phyloP scores from a whole-genome alignment of 2,113 vertebrate genomes.

The Asarcornis scutulata region DNA sequence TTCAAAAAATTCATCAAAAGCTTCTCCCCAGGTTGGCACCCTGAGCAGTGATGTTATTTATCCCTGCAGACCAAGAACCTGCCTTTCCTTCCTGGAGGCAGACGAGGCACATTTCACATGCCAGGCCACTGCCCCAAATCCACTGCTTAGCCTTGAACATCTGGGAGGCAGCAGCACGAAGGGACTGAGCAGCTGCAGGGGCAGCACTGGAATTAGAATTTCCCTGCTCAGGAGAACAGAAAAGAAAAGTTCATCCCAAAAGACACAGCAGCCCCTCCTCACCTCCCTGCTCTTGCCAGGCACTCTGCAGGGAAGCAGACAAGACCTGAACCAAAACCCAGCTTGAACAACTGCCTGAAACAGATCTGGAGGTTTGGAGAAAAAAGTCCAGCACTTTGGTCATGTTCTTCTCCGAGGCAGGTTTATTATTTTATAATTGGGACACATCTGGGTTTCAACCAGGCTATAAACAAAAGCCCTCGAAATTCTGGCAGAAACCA shows the following conservation, averaged over 20 bases:
- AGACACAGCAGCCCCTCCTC: background rate
- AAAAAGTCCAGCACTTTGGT: background rate
- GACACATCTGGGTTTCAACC: slow-evolving; percentile 25
- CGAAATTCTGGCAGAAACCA: slow-evolving; percentile 6
- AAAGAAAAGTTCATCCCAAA: background rate
- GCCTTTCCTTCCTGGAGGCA: background rate
- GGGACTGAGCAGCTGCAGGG: background rate
- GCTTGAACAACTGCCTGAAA: background rate
- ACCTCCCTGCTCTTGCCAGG: background rate
- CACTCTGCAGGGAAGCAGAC: background rate
- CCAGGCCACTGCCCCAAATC: background rate
- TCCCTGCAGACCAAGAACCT: background rate
- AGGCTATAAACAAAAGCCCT: slow-evolving; percentile 26
- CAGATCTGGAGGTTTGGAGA: background rate
- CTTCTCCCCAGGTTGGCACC: background rate
- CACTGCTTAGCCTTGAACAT: fast-evolving
- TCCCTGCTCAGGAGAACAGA: background rate
- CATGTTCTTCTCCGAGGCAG: slow-evolving; percentile 4
- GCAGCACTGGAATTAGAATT: background rate
- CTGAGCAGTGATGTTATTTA: background rate
- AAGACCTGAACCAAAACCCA: background rate
- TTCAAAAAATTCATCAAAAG: background rate
- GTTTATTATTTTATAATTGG: background rate
- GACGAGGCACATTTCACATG: background rate
- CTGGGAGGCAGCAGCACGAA: background rate